Base-by-base conservation (phyloP, 2,797 vertebrate genomes). In the Poecilia picta region DNA sequence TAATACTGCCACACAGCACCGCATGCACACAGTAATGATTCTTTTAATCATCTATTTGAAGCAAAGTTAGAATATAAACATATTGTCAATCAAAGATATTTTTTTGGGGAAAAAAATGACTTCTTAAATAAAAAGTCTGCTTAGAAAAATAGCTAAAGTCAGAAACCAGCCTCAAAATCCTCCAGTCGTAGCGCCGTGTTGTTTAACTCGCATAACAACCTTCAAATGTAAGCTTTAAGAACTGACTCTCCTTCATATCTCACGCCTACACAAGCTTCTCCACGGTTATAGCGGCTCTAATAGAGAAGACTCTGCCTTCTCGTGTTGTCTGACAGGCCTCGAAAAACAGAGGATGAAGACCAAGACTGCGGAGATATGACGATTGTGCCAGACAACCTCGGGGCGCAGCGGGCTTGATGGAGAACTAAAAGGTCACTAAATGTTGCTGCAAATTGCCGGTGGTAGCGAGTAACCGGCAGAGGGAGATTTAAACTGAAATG, bases 341-440 rank as follows among this genome's bases (percentile, higher is more conserved):
- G 71, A 71, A 83, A 71, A 47, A 77, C 0, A 84, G 64, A 81
- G 82, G 83, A 85, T 74, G 33, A 85, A 78, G 55, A 87, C 64
- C 8, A 46, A 39, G 80, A 33, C 83, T 82, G 72, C 10, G 36
- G 75, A 81, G 64, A 72, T 74, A 73, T 45, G 78, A 71, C 39
- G 31, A 74, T 77, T 76, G 75, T 79, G 76, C 72, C 77, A 74
- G 71, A 81, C 62, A 79, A 84, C 82, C 82, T 79, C 57, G 7
- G 70, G 80, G 81, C 81, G 78, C 73, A 72, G 55, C 39, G 2
- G 45, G 51, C 76, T 55, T 87, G 43, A 80, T 77, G 43, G 75
- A 79, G 72, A 88, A 85, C 77, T 76, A 85, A 91, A 89, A 84
- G 77, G 76, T 84, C 81, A 76, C 79, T 76, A 83, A 81, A 88